These are phyloP conservation scores for Euglossa dilemma DNA, from an alignment of 1,140 invertebrate genomes.

Conservation along the genomic window DNA sequence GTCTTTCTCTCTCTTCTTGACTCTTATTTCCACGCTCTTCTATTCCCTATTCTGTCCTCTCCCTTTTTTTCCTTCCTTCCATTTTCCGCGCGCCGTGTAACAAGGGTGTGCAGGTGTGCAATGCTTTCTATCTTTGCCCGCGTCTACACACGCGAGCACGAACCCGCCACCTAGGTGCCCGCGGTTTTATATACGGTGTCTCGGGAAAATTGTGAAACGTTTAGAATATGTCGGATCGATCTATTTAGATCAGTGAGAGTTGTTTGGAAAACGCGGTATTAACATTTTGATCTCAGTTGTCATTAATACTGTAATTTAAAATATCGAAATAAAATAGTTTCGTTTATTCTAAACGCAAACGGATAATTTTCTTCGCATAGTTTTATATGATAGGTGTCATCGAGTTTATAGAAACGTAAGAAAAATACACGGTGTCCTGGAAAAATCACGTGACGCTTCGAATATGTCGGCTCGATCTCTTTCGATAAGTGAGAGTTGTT, in stretches of 20 bases:
- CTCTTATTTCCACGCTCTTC: neutral
- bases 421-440: slow-evolving; percentile 36
- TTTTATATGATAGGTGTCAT: too few species aligned
- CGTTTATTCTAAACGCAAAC: too few species aligned
- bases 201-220: slow-evolving; percentile 29
- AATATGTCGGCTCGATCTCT: slow-evolving; percentile 3
- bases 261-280: slow-evolving; percentile 20
- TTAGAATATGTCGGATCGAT: slow-evolving; percentile 3
- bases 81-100: slow-evolving; percentile 25
- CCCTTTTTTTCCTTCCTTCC: slow-evolving; percentile 15
- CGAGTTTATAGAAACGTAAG: too few species aligned
- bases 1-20: neutral
- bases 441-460: slow-evolving; percentile 35
- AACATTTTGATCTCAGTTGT: too few species aligned
- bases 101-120: slow-evolving; percentile 53
- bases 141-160: slow-evolving; percentile 1
- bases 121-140: slow-evolving; percentile 54
- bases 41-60: neutral
- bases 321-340: too few species aligned
- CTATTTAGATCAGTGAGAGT: slow-evolving; percentile 1
- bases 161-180: neutral
- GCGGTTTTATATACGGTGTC: slow-evolving; percentile 40
- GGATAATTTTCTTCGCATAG: too few species aligned
- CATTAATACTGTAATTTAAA: too few species aligned
- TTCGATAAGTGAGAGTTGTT: slow-evolving; percentile 1